Evolutionary conservation across 2,888 invertebrate species (phyloP), one percentile per base, ranked within the genome.

Genomic region (Elegia similella): DNA sequence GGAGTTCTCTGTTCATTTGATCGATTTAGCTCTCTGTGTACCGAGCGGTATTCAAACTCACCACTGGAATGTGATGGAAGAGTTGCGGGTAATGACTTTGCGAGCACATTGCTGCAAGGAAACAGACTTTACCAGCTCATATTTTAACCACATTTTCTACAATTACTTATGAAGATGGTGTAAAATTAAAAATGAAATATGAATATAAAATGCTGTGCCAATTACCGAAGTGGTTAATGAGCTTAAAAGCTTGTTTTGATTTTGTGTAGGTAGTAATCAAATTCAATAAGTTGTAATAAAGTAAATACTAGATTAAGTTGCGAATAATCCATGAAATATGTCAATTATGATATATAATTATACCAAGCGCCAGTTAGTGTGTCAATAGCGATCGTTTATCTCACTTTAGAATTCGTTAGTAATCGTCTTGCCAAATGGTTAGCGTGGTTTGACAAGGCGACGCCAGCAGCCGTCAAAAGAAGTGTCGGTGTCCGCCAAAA

Each of bases 1-100:
- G 54, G 54, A 30, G 46, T 53, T 30, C 53, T 43, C 3, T 7
- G 44, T 44, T 56, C 23, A 8, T 34, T 47, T 44, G 29, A 15
- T 17, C 16, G 48, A 38, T 59, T 57, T 16, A 50, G 34, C 17
- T 61, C 52, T 55, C 50, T 60, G 8, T 57, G 57, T 59, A 17
- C 7, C 2, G 59, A 61, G 72, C 69, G 56, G 52, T 63, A 52
- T 65, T 56, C 63, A 50, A 64, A 65, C 42, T 78, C 73, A 65
- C 79, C 75, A 67, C 89, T 89, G 87, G 58, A 88, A 89, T 73
- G 67, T 67, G 76, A 74, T 63, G 80, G 75, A 61, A 86, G 76
- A 63, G 66, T 73, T 74, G 85, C 75, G 63, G 88, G 87, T 74
- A 83, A 81, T 62, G 88, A 89, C 73, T 84, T 83, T 58, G 87